A percentile compares a stretch with the other conserved stretches of the same genome.
These are phyloP conservation scores for Parasteatoda lunata DNA, from an alignment of 2,888 invertebrate species.

Conservation along the genomic window DNA sequence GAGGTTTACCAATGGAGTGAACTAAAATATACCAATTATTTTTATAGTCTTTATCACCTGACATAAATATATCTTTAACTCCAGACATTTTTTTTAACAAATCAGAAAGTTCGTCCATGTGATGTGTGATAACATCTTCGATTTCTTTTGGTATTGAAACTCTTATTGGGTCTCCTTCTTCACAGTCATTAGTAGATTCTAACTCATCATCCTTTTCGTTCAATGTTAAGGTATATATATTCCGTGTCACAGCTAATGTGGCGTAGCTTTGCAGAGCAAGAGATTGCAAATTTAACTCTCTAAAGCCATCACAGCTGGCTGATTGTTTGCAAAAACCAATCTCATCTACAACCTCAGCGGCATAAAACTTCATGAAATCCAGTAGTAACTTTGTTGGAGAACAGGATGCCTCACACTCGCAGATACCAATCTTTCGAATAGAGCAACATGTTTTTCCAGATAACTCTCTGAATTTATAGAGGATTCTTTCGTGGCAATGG, in stretches of 20 bases:
- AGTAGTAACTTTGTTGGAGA: conserved; percentile 17
- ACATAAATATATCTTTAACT: conserved; percentile 41
- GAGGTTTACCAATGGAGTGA: conserved; percentile 43
- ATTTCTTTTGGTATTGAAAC: conserved; percentile 36
- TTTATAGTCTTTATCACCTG: conserved; percentile 21
- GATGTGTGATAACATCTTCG: conserved; percentile 17
- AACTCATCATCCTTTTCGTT: background rate
- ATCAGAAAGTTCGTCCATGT: conserved; percentile 14
- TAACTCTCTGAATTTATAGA: background rate
- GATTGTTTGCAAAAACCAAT: conserved; percentile 1
- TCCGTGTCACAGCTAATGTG: conserved; percentile 26
- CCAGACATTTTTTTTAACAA: conserved; percentile 27
- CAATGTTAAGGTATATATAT: background rate
- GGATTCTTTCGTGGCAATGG: background rate
- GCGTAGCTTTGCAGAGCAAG: conserved; percentile 47
- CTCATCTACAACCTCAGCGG: conserved; percentile 20
- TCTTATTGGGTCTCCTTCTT: conserved; percentile 55
- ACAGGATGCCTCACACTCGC: conserved; percentile 7
- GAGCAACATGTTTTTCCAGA: background rate
- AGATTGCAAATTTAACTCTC: conserved; percentile 40
- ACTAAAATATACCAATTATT: conserved; percentile 43
- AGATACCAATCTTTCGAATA: background rate
- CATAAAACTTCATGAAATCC: conserved; percentile 33
- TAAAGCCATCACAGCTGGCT: conserved; percentile 22
- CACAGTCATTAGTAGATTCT: background rate